A percentile compares a stretch with the other conserved stretches of the same genome.
phyloP scores from a whole-genome alignment of 2,888 invertebrate species.

The Nebria salina region DNA sequence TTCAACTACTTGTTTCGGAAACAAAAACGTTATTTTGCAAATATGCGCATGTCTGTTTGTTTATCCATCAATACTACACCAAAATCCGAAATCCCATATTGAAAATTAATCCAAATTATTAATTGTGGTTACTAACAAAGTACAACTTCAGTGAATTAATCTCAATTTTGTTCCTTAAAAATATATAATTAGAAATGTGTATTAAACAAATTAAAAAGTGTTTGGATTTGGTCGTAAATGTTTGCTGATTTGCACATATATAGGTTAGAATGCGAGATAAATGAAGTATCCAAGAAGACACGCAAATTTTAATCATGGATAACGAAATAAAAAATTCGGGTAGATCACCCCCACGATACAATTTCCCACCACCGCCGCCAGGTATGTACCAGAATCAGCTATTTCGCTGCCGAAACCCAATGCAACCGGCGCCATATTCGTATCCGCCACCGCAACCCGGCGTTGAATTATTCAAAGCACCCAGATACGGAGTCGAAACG shows the following conservation, averaged over 20 bases:
- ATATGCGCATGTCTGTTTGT: neutral
- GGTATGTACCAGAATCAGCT: slow-evolving; percentile 24
- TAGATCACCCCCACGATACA: slow-evolving; percentile 20
- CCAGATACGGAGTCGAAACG: slow-evolving; percentile 12
- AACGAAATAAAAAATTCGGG: slow-evolving; percentile 14
- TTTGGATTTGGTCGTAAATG: neutral
- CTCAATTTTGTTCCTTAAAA: neutral
- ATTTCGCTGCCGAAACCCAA: slow-evolving; percentile 20
- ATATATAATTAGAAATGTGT: neutral
- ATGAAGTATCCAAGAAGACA: too few relatives aligned
- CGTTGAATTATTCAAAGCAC: slow-evolving; percentile 1
- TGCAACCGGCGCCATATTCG: slow-evolving; percentile 21
- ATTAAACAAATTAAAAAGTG: neutral
- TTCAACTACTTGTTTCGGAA: too few relatives aligned
- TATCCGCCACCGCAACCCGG: slow-evolving; percentile 3
- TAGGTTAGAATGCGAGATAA: neutral
- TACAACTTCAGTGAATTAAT: neutral
- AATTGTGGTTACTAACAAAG: too few relatives aligned
- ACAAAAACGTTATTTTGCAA: neutral
- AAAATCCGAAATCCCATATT: too few relatives aligned
- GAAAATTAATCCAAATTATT: too few relatives aligned
- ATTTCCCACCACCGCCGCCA: slow-evolving; percentile 34
- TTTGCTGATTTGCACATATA: slow-evolving; percentile 6
- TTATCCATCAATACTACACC: too few relatives aligned
- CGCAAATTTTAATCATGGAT: slow-evolving; percentile 16